These are phyloP conservation scores for Egretta garzetta DNA, from an alignment of 2,113 vertebrate species.

Conservation along the genomic window DNA sequence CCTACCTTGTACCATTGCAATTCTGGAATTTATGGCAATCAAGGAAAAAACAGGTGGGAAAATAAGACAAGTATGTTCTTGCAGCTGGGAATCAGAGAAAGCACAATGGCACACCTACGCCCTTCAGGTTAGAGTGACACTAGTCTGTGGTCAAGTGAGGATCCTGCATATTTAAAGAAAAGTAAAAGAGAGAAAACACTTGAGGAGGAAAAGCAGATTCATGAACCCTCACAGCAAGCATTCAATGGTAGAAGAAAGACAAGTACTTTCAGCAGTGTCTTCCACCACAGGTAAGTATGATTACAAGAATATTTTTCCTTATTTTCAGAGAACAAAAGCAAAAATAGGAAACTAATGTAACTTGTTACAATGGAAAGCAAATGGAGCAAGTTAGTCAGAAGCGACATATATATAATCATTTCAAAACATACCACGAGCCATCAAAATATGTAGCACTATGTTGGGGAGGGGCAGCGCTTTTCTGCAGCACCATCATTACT, in stretches of 20 bases:
- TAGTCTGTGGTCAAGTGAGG: background rate
- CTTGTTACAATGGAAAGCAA: background rate
- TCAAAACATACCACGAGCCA: background rate
- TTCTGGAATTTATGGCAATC: background rate
- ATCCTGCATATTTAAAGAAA: background rate
- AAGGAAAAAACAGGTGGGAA: background rate
- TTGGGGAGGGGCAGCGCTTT: background rate
- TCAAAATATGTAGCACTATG: background rate
- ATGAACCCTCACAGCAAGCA: background rate
- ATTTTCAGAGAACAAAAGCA: background rate
- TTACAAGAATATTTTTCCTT: background rate
- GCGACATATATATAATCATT: accelerated
- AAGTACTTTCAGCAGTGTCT: background rate
- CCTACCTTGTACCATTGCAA: accelerated
- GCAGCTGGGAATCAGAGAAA: background rate
- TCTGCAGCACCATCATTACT: background rate
- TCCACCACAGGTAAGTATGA: background rate
- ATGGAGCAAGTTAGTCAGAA: background rate
- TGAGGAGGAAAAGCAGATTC: background rate
- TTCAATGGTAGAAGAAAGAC: background rate
- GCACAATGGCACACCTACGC: background rate
- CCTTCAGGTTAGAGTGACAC: background rate
- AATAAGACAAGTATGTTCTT: background rate
- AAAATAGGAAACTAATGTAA: background rate
- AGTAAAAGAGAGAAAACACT: background rate